Evolutionary conservation across 2,888 invertebrate genomes (phyloP).

Genomic region (Priocnemis perturbator): DNA sequence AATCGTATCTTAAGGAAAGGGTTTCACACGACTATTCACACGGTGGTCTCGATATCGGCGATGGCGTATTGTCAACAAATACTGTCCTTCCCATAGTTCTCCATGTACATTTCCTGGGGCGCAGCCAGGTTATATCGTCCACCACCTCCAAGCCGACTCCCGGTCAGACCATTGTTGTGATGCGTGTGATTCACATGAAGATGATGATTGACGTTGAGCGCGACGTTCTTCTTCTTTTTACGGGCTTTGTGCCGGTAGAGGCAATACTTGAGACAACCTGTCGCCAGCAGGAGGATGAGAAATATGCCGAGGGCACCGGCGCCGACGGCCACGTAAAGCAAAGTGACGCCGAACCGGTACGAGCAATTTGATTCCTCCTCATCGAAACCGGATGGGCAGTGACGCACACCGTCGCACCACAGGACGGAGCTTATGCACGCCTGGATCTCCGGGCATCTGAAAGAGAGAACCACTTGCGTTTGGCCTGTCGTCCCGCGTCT

Average conservation of each 20-base stretch:
- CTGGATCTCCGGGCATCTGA: constrained; percentile 87
- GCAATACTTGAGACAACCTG: constrained; percentile 79
- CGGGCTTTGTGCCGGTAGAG: constrained; percentile 77
- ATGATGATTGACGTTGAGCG: constrained; percentile 78
- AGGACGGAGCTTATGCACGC: constrained; percentile 87
- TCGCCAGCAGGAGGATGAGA: constrained; percentile 79
- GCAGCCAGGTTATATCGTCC: constrained; percentile 65
- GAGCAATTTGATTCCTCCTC: constrained; percentile 87
- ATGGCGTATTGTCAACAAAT: constrained; percentile 83
- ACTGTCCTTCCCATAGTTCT: constrained; percentile 81
- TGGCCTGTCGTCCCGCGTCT: too few species aligned
- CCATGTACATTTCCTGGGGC: constrained; percentile 68
- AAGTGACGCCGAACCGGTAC: constrained; percentile 81
- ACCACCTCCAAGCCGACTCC: constrained; percentile 62
- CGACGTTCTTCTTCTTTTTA: constrained; percentile 78
- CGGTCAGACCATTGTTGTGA: constrained; percentile 78
- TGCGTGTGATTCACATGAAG: constrained; percentile 78
- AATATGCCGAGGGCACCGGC: constrained; percentile 81
- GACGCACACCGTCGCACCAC: constrained; percentile 88
- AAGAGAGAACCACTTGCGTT: background rate
- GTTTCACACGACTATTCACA: constrained; percentile 63
- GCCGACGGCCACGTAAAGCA: constrained; percentile 81
- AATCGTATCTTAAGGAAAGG: too few species aligned
- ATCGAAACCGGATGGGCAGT: constrained; percentile 89
- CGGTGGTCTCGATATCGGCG: constrained; percentile 72